Base-by-base conservation (phyloP, 2,113 vertebrate genomes). In the Galeopterus variegatus region DNA sequence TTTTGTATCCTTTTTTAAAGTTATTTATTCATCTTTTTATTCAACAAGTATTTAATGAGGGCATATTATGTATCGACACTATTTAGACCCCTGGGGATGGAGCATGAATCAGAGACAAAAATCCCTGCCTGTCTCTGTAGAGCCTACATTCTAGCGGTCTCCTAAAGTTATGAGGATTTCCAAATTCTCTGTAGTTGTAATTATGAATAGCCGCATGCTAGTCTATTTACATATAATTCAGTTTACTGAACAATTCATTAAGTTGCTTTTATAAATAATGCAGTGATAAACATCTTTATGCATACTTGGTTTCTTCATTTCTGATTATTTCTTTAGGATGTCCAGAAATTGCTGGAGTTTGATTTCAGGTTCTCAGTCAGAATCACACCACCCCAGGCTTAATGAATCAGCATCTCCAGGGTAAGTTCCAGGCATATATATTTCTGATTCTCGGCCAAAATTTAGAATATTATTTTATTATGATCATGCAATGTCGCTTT, bases 111-210 rank as follows among this genome's bases (percentile, higher is more conserved):
- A 54, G 50, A 81, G 62, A 67, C 0, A 24, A 67, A 81, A 80
- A 11, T 14, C 26, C 4, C 5, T 24, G 6, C 3, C 4, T 21
- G 7, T 1, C 14, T 65, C 50, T 9, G 4, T 2, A 48, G 6
- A 88, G 12, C 1, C 60, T 80, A 26, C 15, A 54, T 45, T 56
- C 41, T 36, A 69, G 21, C 12, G n/a, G 26, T 23, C 31, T 26
- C 33, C 65, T 54, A 70, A 19, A 26, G 9, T 9, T 62, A 33
- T 9, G 17, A 73, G 26, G 56, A 52, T 72, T 52, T 33, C 33
- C 13, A 67, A 33, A 41, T 88, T 91, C 12, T 76, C 60, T 26
- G 3, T 50, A 15, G 41, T 70, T 7, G 8, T 75, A 28, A 67
- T 85, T 80, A 26, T 31, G 2, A 89, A 80, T 36, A 77, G 31